Percentiles rank a stretch among this genome's conserved stretches.
Conservation (phyloP, 2,797 vertebrate species). For the Paratrypauchen microcephalus region DNA sequence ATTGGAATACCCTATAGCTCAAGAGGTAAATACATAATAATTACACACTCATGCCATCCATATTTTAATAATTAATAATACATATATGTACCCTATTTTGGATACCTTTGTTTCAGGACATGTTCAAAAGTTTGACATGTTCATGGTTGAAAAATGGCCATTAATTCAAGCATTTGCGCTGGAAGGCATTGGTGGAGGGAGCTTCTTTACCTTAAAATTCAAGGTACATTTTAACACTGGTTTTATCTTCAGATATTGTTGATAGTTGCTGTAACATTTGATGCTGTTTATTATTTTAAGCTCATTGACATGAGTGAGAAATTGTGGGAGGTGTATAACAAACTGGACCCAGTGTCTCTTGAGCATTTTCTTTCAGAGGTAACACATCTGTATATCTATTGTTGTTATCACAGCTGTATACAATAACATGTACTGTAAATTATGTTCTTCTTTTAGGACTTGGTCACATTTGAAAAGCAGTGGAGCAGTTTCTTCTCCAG, state of each 20-base stretch:
- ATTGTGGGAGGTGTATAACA: conserved; percentile 90
- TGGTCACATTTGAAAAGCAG: conserved; percentile 88
- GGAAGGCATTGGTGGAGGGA: conserved; percentile 94
- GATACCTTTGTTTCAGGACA: conserved; percentile 81
- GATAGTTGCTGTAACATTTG: conserved; percentile 2
- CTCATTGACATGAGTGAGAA: conserved; percentile 91
- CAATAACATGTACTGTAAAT: not conserved
- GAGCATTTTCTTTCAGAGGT: conserved; percentile 89
- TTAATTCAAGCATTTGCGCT: conserved; percentile 96
- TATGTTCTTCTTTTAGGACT: conserved; percentile 75
- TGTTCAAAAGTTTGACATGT: conserved; percentile 95
- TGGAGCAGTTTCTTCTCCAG: conserved; percentile 90
- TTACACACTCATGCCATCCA: not conserved
- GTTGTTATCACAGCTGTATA: not conserved
- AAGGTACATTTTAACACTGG: conserved; percentile 75
- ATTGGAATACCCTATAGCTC: conserved; percentile 93
- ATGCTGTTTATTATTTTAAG: conserved; percentile 63
- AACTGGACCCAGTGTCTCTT: conserved; percentile 89
- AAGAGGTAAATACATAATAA: conserved; percentile 75
- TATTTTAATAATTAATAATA: not conserved
- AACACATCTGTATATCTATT: conserved; percentile 35
- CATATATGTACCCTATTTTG: not conserved
- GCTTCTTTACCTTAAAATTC: conserved; percentile 97
- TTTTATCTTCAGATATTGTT: not conserved
- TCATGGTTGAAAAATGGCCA: conserved; percentile 97